Base-by-base conservation (phyloP, 2,113 vertebrate species). In the Microtus ochrogaster region DNA sequence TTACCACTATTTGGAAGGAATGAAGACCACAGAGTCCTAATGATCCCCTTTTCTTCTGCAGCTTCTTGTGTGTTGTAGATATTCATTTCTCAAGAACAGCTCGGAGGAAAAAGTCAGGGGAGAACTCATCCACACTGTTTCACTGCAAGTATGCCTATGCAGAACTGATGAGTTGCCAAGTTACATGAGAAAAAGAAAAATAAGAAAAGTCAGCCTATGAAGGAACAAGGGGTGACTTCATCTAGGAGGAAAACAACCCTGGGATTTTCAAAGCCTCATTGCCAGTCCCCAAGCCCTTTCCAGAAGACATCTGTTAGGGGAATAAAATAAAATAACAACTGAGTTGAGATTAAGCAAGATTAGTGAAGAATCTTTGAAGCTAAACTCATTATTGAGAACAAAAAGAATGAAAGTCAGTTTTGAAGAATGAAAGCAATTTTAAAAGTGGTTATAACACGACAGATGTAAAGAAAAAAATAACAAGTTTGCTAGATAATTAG, bases 401-500 rank as follows among this genome's bases (percentile, higher is more conserved):
- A 10, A 79, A 81, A 39, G 65, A 41, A 52, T 47, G 21, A 70
- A 91, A 68, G 10, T 84, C 4, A 72, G 41, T 52, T 30, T 61
- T 41, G 84, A 84, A 77, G n/a, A 61, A 73, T 49, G 4, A 94
- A 90, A 65, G 61, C 1, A 58, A 79, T 12, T 72, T 90, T 33
- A 26, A 93, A 94, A 91, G 9, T 74, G 70, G 7, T 30, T 41
- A 68, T 41, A 63, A 52, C 91, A 83, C 39, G 72, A 94, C 9
- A 92, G 16, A 93, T 77, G 0, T 39, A 87, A 36, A 93, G 58
- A 26, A 89, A 93, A 93, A 94, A 61, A 30, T 79, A 84, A 82
- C 21, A 74, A 88, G 5, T 86, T 97, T 82, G 26, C 47, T 87
- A 87, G 52, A 68, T 89, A 91, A 92, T 58, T 85, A 92, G 36